These are phyloP conservation scores for Brachionichthys hirsutus DNA, from an alignment of 2,113 vertebrate species.

Conservation along the genomic window DNA sequence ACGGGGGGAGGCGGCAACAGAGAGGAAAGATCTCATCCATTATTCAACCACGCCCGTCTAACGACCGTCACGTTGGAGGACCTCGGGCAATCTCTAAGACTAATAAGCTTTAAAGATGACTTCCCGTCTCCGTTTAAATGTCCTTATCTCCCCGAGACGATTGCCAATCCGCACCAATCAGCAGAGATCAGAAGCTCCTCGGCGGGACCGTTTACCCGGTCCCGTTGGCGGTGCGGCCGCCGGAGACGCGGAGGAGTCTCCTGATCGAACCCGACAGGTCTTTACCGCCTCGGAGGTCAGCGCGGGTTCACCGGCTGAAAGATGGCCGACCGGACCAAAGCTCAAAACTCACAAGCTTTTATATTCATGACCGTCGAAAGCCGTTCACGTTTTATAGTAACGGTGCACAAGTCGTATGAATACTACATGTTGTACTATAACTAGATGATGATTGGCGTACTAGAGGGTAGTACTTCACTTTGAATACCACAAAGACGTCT, in stretches of 20 bases:
- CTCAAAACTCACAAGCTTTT: too few relatives aligned
- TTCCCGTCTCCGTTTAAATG: slow-evolving; percentile 33
- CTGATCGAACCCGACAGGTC: slow-evolving; percentile 39
- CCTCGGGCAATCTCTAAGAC: slow-evolving; percentile 50
- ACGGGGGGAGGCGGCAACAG: slow-evolving; percentile 18
- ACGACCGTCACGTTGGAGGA: slow-evolving; percentile 61
- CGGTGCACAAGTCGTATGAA: too few relatives aligned
- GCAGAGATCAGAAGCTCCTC: slow-evolving; percentile 54
- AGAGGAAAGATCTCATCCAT: slow-evolving; percentile 57
- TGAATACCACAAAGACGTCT: too few relatives aligned
- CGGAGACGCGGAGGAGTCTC: slow-evolving; percentile 1
- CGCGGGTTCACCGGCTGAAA: too few relatives aligned
- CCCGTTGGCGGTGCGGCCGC: too few relatives aligned
- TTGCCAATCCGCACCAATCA: slow-evolving; percentile 62
- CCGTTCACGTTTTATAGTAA: too few relatives aligned
- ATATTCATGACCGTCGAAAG: too few relatives aligned
- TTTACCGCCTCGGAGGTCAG: too few relatives aligned
- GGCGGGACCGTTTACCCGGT: slow-evolving; percentile 32
- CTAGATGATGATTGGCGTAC: too few relatives aligned
- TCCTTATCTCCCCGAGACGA: slow-evolving; percentile 54
- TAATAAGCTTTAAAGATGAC: slow-evolving; percentile 62
- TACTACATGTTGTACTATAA: too few relatives aligned
- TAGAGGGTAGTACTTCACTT: too few relatives aligned
- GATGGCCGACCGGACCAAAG: too few relatives aligned
- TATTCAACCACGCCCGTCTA: slow-evolving; percentile 55